Percentiles rank a stretch among this genome's conserved stretches.
Evolutionary conservation across 2,113 vertebrate genomes (phyloP).

Genomic region (Paradisaea rubra): DNA sequence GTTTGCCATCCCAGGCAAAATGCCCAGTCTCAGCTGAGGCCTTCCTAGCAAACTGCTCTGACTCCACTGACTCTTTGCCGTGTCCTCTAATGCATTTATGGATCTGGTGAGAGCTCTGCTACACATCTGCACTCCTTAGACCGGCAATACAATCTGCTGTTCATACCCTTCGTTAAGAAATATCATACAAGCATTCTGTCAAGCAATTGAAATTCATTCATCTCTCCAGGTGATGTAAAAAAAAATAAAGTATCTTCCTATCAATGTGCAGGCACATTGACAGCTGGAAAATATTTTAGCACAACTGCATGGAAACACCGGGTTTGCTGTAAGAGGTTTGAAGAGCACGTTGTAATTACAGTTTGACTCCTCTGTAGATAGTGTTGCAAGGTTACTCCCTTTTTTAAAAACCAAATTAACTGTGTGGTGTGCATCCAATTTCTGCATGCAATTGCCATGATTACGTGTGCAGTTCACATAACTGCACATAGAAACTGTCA

Average conservation of each 20-base stretch:
- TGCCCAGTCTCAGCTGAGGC: conserved; percentile 52
- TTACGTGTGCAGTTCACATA: background rate
- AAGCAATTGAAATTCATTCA: conserved; percentile 29
- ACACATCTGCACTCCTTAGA: background rate
- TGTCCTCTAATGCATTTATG: conserved; percentile 42
- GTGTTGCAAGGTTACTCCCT: background rate
- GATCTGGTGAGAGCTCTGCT: conserved; percentile 55
- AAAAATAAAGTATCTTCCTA: background rate
- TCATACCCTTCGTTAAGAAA: background rate
- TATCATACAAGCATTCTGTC: background rate
- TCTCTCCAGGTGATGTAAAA: background rate
- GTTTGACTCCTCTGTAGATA: background rate
- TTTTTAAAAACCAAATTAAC: conserved; percentile 21
- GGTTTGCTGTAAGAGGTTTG: background rate
- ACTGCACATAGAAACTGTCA: background rate
- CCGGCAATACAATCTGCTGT: background rate
- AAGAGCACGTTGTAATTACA: conserved; percentile 3
- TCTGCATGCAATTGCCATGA: conserved; percentile 13
- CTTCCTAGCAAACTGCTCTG: conserved; percentile 35
- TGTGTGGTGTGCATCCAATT: background rate
- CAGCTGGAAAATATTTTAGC: conserved; percentile 34
- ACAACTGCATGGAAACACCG: background rate
- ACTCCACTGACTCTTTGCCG: conserved; percentile 29
- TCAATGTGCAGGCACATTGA: background rate
- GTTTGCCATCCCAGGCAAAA: conserved; percentile 60